Evolutionary conservation across 2,113 vertebrate genomes (phyloP).

Genomic region (Rutilus rutilus): DNA sequence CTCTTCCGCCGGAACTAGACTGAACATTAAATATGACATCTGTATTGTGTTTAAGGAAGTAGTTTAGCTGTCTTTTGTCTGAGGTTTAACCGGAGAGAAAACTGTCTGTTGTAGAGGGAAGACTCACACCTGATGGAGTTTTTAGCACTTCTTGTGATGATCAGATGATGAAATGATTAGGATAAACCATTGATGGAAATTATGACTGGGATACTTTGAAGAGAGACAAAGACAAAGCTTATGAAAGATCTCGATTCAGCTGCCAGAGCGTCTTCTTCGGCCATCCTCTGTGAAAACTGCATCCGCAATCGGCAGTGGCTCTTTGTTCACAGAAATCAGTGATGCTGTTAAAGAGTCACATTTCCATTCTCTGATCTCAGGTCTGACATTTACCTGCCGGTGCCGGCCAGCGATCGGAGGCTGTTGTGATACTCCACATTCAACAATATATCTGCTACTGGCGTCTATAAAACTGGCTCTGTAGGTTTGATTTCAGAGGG

Average conservation of each 20-base stretch:
- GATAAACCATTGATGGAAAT: background rate
- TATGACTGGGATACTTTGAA: background rate
- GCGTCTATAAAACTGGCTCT: constrained; percentile 32
- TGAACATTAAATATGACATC: too few relatives aligned
- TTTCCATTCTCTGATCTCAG: constrained; percentile 33
- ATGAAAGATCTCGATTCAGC: constrained; percentile 72
- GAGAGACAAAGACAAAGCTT: constrained; percentile 27
- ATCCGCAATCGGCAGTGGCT: constrained; percentile 73
- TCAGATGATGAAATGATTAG: constrained; percentile 4
- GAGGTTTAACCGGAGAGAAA: background rate
- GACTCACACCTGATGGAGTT: background rate
- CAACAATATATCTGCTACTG: constrained; percentile 41
- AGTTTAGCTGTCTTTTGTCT: too few relatives aligned
- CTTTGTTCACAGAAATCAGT: constrained; percentile 65
- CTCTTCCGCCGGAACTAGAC: too few relatives aligned
- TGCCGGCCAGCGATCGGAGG: constrained; percentile 19
- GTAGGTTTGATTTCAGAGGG: constrained; percentile 46
- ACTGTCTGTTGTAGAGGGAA: background rate
- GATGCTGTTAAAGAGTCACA: constrained; percentile 39
- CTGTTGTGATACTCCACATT: constrained; percentile 39
- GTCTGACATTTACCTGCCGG: constrained; percentile 47
- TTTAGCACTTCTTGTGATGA: background rate
- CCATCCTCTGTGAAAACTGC: constrained; percentile 62
- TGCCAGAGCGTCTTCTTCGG: constrained; percentile 64
- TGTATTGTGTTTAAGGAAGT: too few relatives aligned